Evolutionary conservation across 2,113 vertebrate genomes (phyloP).

Genomic region (Strix aluco): DNA sequence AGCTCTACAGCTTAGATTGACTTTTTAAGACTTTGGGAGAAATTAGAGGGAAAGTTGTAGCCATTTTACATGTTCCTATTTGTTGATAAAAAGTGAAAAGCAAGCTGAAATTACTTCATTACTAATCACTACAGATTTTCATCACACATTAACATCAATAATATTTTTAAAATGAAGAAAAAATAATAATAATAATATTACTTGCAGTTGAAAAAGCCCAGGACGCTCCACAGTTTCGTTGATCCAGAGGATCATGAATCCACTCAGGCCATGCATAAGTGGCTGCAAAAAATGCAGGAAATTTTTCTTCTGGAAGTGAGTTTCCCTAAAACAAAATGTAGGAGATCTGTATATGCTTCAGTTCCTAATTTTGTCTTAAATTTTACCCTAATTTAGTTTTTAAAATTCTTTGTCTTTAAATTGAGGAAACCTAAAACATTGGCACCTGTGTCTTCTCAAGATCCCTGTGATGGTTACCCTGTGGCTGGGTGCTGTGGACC

Average conservation of each 20-base stretch:
- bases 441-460: background rate
- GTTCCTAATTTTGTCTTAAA: background rate
- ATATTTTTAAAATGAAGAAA: background rate
- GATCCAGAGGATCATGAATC: constrained; percentile 79
- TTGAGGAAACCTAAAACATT: background rate
- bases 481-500: background rate
- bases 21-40: background rate
- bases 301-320: constrained; percentile 50
- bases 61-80: background rate
- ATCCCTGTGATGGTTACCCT: background rate
- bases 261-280: constrained; percentile 77
- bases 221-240: constrained; percentile 78
- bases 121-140: background rate
- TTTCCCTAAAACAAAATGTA: constrained; percentile 59
- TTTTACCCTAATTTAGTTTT: background rate
- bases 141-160: background rate
- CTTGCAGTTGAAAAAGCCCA: constrained; percentile 85
- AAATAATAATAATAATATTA: constrained; percentile 47
- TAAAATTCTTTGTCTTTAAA: background rate
- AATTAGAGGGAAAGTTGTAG: background rate
- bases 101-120: background rate
- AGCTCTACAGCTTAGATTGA: background rate
- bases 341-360: background rate
- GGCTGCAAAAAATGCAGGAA: constrained; percentile 75
- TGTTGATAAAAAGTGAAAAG: background rate